A percentile compares a stretch with the other conserved stretches of the same genome.
Conservation (phyloP, 2,797 vertebrate genomes). For the Coregonus suidteri region DNA sequence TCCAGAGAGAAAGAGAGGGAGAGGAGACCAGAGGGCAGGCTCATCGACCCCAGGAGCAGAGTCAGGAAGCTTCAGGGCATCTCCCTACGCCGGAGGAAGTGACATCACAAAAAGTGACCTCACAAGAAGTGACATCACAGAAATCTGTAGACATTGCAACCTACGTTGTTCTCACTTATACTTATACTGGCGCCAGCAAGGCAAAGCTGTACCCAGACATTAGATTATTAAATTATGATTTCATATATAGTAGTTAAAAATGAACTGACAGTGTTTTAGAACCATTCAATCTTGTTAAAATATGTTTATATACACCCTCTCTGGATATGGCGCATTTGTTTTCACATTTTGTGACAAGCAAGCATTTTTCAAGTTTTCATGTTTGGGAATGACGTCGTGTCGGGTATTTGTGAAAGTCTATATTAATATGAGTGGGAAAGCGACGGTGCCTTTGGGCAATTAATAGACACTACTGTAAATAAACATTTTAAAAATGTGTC, state of each 20-base stretch:
- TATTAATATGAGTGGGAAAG: no score
- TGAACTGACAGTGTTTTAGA: no score
- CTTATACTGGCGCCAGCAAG: background rate
- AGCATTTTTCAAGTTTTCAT: no score
- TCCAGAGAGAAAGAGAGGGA: constrained; percentile 70
- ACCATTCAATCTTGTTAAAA: no score
- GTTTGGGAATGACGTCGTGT: no score
- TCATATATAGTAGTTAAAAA: background rate
- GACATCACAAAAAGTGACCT: constrained; percentile 28
- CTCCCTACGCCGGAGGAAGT: constrained; percentile 83
- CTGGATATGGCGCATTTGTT: no score
- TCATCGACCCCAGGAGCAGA: constrained; percentile 83
- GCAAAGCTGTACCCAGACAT: background rate
- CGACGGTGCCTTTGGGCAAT: no score
- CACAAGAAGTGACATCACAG: background rate
- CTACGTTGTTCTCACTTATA: background rate
- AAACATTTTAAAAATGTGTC: no score
- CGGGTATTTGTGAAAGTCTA: no score
- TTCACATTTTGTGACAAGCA: no score
- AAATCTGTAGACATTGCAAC: background rate
- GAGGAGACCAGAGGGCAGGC: constrained; percentile 69
- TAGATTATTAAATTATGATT: background rate
- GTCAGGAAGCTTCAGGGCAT: constrained; percentile 87
- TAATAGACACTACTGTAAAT: no score
- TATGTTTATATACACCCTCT: no score